Evolutionary conservation across 2,888 invertebrate species (phyloP), one percentile per base, ranked within the genome.

Genomic region (Acrobasis suavella): DNA sequence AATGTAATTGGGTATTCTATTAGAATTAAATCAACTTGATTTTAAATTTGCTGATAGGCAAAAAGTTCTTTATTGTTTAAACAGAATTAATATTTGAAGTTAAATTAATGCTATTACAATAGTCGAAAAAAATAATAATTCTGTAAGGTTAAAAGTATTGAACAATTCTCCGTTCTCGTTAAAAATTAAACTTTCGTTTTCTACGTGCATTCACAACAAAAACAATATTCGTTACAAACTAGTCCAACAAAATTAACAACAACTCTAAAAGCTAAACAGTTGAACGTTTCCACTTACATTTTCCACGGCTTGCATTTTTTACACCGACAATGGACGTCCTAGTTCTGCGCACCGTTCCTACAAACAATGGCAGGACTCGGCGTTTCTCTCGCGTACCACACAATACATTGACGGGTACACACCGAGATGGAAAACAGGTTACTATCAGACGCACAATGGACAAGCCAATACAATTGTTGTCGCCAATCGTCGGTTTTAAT

Each of bases 331-430:
- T 81, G 78, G 76, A 71, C 77, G 80, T 72, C 75, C 78, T 69
- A 72, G 71, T 83, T 80, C 73, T 74, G 78, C 80, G 78, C 82
- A 82, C 80, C 82, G 84, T 82, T 81, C 77, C 78, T 73, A 75
- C 76, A 83, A 85, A 85, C 85, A 86, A 85, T 75, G 65, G 68
- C 70, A 85, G 85, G 84, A 83, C 82, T 78, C 64, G 49, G 66
- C 65, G 65, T 72, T 73, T 73, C 70, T 71, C 73, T 74, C 78
- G 73, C 73, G 60, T 50, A 56, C 68, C 67, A 59, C 72, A 84
- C 79, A 84, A 82, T 83, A 83, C 84, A 81, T 74, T 67, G 82
- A 71, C 69, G 72, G 70, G 22, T 62, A 62, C 37, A 42, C 55
- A 62, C 37, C 37, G 15, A 49, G 55, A 38, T 50, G 49, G 55